Evolutionary conservation across 2,113 vertebrate genomes (phyloP).

Genomic region (Phalacrocorax pelagicus): DNA sequence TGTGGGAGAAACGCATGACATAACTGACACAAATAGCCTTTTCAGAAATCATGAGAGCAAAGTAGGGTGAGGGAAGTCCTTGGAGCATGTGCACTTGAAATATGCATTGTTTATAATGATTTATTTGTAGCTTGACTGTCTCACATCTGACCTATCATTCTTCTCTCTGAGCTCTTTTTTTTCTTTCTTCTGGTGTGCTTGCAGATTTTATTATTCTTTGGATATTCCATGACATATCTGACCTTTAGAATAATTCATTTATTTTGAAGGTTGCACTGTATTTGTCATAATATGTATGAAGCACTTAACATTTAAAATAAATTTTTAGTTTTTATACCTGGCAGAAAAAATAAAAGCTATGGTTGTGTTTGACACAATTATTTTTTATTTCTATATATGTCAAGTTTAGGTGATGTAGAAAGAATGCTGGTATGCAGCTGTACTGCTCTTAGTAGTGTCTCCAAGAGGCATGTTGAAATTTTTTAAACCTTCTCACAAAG

Average conservation of each 20-base stretch:
- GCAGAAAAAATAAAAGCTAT: neutral
- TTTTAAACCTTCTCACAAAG: neutral
- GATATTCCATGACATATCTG: neutral
- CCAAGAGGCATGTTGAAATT: neutral
- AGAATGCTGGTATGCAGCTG: neutral
- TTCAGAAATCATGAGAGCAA: neutral
- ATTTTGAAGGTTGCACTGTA: neutral
- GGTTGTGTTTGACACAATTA: neutral
- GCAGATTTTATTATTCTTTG: neutral
- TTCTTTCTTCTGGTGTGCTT: neutral
- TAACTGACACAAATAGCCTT: neutral
- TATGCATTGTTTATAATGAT: neutral
- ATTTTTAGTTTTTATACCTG: neutral
- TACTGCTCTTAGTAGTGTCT: neutral
- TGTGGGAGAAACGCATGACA: neutral
- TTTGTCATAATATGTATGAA: neutral
- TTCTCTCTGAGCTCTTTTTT: neutral
- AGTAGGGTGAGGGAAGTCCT: neutral
- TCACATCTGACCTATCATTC: neutral
- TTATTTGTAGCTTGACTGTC: neutral
- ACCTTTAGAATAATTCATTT: conserved; percentile 28
- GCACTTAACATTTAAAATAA: neutral
- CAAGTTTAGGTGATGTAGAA: neutral
- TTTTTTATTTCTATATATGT: neutral
- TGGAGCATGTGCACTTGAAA: neutral